Evolutionary conservation across 2,113 vertebrate species (phyloP).

Genomic region (Butastur rufipennis): DNA sequence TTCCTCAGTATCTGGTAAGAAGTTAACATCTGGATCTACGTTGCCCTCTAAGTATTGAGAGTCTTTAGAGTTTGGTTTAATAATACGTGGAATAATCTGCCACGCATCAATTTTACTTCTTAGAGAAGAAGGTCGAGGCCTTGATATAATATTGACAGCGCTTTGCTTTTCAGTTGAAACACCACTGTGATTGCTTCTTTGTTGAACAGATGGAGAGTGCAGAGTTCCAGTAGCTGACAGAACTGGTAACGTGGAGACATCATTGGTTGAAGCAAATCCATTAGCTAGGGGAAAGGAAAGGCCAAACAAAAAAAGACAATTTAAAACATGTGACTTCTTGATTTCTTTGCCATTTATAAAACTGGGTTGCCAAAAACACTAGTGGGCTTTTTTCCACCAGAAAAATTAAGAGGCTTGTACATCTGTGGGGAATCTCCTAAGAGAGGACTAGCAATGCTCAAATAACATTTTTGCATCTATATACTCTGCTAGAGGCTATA

Average conservation of each 20-base stretch:
- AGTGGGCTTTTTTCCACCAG: not conserved
- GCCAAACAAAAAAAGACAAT: not conserved
- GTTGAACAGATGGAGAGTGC: not conserved
- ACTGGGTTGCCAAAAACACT: not conserved
- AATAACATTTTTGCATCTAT: not conserved
- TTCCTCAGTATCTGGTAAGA: constrained; percentile 63
- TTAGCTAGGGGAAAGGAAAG: constrained; percentile 32
- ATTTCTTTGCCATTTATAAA: not conserved
- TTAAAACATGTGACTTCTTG: not conserved
- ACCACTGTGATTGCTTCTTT: not conserved
- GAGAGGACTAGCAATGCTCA: not conserved
- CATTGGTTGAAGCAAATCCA: not conserved
- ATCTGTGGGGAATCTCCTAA: not conserved
- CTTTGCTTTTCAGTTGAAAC: constrained; percentile 13
- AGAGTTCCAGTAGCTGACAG: not conserved
- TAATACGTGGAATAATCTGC: constrained; percentile 69
- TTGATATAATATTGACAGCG: constrained; percentile 17
- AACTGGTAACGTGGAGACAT: not conserved
- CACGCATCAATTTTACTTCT: constrained; percentile 74
- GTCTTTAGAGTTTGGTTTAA: constrained; percentile 77
- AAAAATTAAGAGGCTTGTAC: not conserved
- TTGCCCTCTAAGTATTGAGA: constrained; percentile 67
- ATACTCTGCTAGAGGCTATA: not conserved
- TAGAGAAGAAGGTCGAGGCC: constrained; percentile 74
- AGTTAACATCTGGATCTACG: constrained; percentile 49